Base-by-base conservation (phyloP, 2,888 invertebrate species). In the Platynereis dumerilii region DNA sequence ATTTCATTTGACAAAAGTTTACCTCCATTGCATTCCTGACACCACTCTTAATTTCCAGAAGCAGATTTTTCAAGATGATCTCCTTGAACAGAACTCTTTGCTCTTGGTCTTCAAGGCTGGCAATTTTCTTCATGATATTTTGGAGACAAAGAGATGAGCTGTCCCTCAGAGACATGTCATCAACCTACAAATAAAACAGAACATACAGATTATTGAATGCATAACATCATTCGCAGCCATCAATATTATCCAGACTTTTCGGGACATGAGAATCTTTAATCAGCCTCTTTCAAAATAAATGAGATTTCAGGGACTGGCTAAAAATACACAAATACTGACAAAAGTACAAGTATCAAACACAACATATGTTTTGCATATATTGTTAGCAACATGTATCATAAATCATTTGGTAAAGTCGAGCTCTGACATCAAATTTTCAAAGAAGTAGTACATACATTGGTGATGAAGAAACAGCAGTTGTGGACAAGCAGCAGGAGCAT, bases 101-200 rank as follows among this genome's bases (percentile, higher is more conserved):
- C 72, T 71, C 57, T 64, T 7, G 7, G 12, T 34, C 34, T 7
- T 5, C 7, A 12, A 34, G 34, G 34, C 34, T 34, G 7, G 34
- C 5, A 7, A 34, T 34, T 34, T 34, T 34, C 34, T 34, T 34
- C 34, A 91, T 86, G 66, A 94, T 85, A 67, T 86, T 86, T 75
- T 91, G 90, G 58, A 96, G 85, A 76, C 91, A 91, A 74, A 91
- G 86, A 0, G 90, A 89, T 10, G 94, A 89, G 76, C 89, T 90
- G 74, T 94, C 94, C 57, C 90, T 87, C 71, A 96, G 83, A 0
- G 94, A 92, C 75, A 94, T 87, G 82, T 96, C 96, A 72, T 91
- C 91, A 76, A 92, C 91, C 78, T 90, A 70, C 5, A 76, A 71
- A n/a, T n/a, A n/a, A n/a, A n/a, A n/a, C n/a, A n/a, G n/a, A n/a